Percentiles rank a stretch among this genome's conserved stretches.
These are phyloP conservation scores for Mesorhabditis sp. DNA, from an alignment of 2,888 invertebrate species.

Conservation along the genomic window DNA sequence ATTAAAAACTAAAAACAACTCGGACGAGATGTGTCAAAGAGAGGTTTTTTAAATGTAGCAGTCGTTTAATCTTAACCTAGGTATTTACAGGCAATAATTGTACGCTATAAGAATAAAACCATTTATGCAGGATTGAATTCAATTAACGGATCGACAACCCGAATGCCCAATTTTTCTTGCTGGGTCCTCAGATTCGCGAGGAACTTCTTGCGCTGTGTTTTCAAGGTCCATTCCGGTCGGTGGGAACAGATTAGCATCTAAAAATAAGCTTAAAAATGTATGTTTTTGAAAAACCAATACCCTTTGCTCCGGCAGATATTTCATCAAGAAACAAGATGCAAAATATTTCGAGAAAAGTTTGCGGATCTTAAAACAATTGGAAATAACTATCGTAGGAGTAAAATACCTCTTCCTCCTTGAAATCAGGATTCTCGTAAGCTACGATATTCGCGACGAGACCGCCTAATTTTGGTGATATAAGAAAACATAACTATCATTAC, in stretches of 20 bases:
- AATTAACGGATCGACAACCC: background rate
- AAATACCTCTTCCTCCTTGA: background rate
- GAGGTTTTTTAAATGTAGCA: too few species aligned
- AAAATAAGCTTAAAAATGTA: background rate
- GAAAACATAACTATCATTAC: background rate
- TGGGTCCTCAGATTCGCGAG: background rate
- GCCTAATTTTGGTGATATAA: background rate
- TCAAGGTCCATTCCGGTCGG: background rate
- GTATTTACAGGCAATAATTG: too few species aligned
- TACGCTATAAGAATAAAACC: too few species aligned
- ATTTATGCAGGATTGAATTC: background rate
- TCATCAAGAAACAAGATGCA: conserved; percentile 4
- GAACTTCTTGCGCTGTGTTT: background rate
- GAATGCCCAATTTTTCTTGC: conserved; percentile 2
- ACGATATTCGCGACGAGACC: conserved; percentile 1
- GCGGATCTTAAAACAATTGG: background rate
- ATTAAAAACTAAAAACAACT: too few species aligned
- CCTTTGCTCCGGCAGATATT: background rate
- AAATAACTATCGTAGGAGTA: background rate
- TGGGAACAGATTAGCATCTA: conserved; percentile 3
- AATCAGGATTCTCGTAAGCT: background rate
- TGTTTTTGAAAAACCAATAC: background rate
- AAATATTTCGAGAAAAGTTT: background rate
- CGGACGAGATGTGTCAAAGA: too few species aligned
- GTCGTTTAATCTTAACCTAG: too few species aligned